Conservation (phyloP, 1,140 invertebrate species). For the Papilio polyxenes region DNA sequence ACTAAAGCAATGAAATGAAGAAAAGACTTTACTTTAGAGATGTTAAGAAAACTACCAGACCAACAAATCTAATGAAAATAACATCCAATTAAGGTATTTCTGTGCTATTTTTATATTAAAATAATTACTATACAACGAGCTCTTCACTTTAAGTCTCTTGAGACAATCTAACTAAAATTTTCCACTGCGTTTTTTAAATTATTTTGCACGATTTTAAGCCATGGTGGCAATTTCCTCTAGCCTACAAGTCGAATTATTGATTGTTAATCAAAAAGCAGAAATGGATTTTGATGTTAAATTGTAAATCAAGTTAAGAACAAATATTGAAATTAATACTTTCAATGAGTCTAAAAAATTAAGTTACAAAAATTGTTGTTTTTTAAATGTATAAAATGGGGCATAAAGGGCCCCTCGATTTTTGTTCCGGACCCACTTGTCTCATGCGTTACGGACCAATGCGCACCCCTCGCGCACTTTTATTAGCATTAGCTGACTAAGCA, state of each 20-base stretch:
- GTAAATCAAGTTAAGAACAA: too few species aligned
- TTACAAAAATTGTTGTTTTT: neutral
- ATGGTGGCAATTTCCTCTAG: neutral
- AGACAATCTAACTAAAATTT: conserved; percentile 4
- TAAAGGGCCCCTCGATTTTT: conserved; percentile 32
- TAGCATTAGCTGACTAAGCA: conserved; percentile 71
- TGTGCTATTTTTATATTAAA: conserved; percentile 9
- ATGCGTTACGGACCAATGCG: conserved; percentile 46
- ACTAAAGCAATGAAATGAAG: conserved; percentile 10
- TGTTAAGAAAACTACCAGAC: conserved; percentile 10
- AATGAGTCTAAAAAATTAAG: neutral
- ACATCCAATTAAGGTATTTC: conserved; percentile 21
- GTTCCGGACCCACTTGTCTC: conserved; percentile 22
- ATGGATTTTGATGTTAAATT: too few species aligned
- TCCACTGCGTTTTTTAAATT: neutral
- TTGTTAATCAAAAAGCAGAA: too few species aligned
- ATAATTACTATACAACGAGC: neutral
- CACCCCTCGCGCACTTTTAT: conserved; percentile 60
- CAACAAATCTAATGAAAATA: neutral
- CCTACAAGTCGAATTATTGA: neutral
- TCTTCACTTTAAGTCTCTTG: neutral
- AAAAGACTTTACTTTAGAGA: neutral
- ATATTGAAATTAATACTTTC: too few species aligned
- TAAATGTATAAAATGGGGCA: neutral
- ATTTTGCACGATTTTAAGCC: neutral